Evolutionary conservation across 2,888 invertebrate genomes (phyloP), one percentile per base, ranked within the genome.

Genomic region (Chirona hameri): DNA sequence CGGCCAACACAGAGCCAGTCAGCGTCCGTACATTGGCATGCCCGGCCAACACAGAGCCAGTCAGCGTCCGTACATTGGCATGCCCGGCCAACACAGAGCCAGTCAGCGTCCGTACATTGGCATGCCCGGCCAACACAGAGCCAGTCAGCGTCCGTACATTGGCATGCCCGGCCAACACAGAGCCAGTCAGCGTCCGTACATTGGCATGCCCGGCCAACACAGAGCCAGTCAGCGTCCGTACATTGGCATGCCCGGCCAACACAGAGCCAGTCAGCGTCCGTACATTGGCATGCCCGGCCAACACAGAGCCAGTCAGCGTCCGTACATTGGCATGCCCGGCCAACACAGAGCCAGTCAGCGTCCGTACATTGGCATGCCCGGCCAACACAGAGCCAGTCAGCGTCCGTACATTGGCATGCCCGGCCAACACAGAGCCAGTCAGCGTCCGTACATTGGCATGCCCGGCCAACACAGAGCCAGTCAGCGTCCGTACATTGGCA

Each of bases 351-450:
- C 39, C 18, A 14, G 55, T 55, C 55, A 27, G 21, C 69, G 69
- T 5, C 69, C 95, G 94, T 87, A 99, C 96, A 92, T 99, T 99
- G 90, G 99, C 99, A 90, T 99, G 99, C 88, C 55, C 2, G 55
- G 55, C 14, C 14, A 55, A 39, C 39, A 39, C 39, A 39, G 39
- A 39, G 39, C 39, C 18, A 14, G 55, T 55, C 55, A 27, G 21
- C 69, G 69, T 5, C 69, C 95, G 94, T 87, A 99, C 96, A 92
- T 99, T 99, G 90, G 99, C 99, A 90, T 99, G 99, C 88, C 55
- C 2, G 55, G 55, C 14, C 14, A 55, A 39, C 39, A 39, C 39
- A 39, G 39, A 39, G 39, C 39, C 18, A 14, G 55, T 55, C 55
- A 27, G 21, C 69, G 69, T 5, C 69, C 95, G 94, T 87, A 99